A percentile compares a stretch with the other conserved stretches of the same genome.
Evolutionary conservation across 64 coral and sea anemone species (phyloP).

Genomic region (Montipora cactus): DNA sequence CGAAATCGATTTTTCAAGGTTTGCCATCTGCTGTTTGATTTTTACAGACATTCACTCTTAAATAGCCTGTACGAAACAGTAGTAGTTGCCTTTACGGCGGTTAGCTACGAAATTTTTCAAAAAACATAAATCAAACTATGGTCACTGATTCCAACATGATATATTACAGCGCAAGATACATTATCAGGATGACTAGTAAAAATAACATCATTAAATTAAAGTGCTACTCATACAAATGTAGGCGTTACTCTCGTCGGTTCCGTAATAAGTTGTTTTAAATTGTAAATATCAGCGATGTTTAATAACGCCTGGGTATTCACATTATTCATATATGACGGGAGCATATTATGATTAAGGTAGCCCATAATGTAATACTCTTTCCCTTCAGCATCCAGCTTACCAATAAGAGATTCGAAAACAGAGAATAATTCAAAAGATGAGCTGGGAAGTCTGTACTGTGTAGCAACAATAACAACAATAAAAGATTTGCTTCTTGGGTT

Average conservation of each 20-base stretch:
- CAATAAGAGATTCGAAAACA: not conserved
- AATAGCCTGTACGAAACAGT: too few species aligned
- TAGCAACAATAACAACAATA: not conserved
- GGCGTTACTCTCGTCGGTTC: not conserved
- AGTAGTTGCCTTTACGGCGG: too few species aligned
- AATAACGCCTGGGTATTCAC: not conserved
- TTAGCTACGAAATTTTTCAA: not conserved
- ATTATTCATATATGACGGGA: not conserved
- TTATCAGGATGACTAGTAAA: not conserved
- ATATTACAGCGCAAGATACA: too few species aligned
- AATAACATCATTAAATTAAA: not conserved
- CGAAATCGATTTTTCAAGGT: too few species aligned
- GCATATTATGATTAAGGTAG: not conserved
- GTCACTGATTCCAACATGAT: too few species aligned
- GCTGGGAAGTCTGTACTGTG: not conserved
- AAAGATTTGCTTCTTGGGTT: not conserved
- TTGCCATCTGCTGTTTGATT: too few species aligned
- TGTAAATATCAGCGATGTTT: not conserved
- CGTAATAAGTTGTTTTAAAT: not conserved
- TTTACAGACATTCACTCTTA: too few species aligned
- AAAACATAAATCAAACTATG: too few species aligned
- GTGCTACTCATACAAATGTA: not conserved
- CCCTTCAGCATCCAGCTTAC: not conserved
- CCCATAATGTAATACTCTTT: not conserved
- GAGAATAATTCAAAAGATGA: not conserved